phyloP scores from a whole-genome alignment of 2,888 invertebrate species.

The Epinotia demarniana region DNA sequence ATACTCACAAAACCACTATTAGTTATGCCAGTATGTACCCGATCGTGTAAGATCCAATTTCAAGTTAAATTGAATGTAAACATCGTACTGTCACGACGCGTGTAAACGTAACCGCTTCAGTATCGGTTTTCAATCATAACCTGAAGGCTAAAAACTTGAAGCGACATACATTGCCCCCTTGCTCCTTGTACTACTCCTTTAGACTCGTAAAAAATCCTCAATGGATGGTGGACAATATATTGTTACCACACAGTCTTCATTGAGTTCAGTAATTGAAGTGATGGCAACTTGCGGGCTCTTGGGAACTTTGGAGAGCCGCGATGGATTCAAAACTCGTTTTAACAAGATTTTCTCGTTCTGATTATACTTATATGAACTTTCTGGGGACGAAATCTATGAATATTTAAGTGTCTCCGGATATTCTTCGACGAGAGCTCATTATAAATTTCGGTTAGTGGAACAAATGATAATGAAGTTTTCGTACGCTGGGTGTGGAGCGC shows the following conservation, averaged over 20 bases:
- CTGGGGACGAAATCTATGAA: slow-evolving; percentile 43
- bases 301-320: slow-evolving; percentile 48
- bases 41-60: slow-evolving; percentile 41
- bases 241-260: not conserved
- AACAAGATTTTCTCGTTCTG: slow-evolving; percentile 48
- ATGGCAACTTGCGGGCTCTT: slow-evolving; percentile 46
- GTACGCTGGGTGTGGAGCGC: not conserved
- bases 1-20: not conserved
- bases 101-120: slow-evolving; percentile 27
- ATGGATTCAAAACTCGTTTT: slow-evolving; percentile 51
- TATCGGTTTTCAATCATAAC: slow-evolving; percentile 27
- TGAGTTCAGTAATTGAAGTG: slow-evolving; percentile 29
- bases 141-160: not conserved
- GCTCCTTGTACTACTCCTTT: too few relatives aligned
- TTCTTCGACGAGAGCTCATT: slow-evolving; percentile 44
- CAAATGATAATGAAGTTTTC: not conserved
- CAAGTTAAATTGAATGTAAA: slow-evolving; percentile 45
- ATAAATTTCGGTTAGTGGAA: slow-evolving; percentile 13
- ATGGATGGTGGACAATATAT: not conserved
- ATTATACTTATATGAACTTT: slow-evolving; percentile 47
- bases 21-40: not conserved
- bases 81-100: slow-evolving; percentile 29
- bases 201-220: not conserved
- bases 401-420: slow-evolving; percentile 45
- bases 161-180: not conserved